Evolutionary conservation across 2,113 vertebrate species (phyloP).

Genomic region (Athene cunicularia): DNA sequence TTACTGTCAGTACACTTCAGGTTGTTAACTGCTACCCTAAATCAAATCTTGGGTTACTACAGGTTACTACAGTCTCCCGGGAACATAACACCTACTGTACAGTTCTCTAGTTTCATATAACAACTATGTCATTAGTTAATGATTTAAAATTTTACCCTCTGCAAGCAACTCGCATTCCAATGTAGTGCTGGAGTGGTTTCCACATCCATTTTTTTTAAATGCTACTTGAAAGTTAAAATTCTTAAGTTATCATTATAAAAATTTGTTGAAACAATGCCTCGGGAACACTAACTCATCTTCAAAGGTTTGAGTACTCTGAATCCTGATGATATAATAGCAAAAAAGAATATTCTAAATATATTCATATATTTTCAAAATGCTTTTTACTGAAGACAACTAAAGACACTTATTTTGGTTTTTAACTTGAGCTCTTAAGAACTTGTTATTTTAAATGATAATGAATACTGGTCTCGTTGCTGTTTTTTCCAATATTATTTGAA

Average conservation of each 20-base stretch:
- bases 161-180: slow-evolving; percentile 8
- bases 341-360: neutral
- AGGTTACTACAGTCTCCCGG: slow-evolving; percentile 1
- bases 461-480: neutral
- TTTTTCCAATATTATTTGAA: neutral
- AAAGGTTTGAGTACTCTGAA: neutral
- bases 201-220: neutral
- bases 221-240: neutral
- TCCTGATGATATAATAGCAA: neutral
- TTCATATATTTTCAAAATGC: neutral
- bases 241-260: neutral
- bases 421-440: neutral
- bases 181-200: neutral
- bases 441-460: neutral
- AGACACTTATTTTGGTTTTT: neutral
- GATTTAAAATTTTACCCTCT: slow-evolving; percentile 59
- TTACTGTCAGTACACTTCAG: neutral
- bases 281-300: neutral
- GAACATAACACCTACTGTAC: slow-evolving; percentile 30
- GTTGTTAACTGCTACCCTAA: neutral
- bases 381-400: neutral
- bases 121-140: slow-evolving; percentile 55
- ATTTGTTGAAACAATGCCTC: neutral
- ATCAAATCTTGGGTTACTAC: slow-evolving; percentile 34
- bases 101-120: slow-evolving; percentile 49